Percentiles rank a stretch among this genome's conserved stretches.
Evolutionary conservation across 64 coral and sea anemone species (phyloP).

Genomic region (Pachyseris speciosa): DNA sequence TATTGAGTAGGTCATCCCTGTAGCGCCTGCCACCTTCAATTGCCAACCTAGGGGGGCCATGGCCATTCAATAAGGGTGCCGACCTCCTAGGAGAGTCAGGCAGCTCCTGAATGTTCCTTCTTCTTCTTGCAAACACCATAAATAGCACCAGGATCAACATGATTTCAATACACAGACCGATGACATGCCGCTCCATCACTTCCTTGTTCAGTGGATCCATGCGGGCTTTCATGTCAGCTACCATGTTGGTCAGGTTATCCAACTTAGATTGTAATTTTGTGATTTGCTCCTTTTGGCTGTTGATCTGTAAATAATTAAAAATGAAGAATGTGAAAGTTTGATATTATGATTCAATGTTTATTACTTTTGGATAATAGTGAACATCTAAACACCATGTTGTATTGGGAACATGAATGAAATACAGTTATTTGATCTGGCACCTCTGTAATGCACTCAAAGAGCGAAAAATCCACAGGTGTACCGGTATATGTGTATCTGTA

Average conservation of each 20-base stretch:
- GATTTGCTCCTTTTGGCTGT: slow-evolving; percentile 87
- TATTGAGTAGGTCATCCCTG: background rate
- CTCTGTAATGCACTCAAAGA: no score
- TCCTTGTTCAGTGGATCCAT: slow-evolving; percentile 74
- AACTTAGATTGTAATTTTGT: slow-evolving; percentile 65
- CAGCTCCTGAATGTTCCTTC: slow-evolving; percentile 26
- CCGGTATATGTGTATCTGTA: no score
- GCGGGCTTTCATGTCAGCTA: slow-evolving; percentile 43
- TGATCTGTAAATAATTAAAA: slow-evolving; percentile 36
- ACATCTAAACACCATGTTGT: no score
- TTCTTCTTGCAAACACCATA: slow-evolving; percentile 50
- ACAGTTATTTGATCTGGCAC: no score
- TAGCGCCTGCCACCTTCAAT: background rate
- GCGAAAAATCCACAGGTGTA: no score
- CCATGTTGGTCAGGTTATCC: slow-evolving; percentile 17
- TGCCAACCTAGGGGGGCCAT: slow-evolving; percentile 37
- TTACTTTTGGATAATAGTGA: no score
- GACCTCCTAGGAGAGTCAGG: slow-evolving; percentile 27
- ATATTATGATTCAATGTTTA: background rate
- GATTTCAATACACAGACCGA: slow-evolving; percentile 83
- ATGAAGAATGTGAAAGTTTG: background rate
- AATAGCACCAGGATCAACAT: slow-evolving; percentile 71
- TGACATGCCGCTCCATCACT: slow-evolving; percentile 86
- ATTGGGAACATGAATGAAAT: no score
- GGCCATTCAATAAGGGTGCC: slow-evolving; percentile 16